Evolutionary conservation across 2,113 vertebrate genomes (phyloP), one percentile per base, ranked within the genome.

Genomic region (Pseudorasbora parva): DNA sequence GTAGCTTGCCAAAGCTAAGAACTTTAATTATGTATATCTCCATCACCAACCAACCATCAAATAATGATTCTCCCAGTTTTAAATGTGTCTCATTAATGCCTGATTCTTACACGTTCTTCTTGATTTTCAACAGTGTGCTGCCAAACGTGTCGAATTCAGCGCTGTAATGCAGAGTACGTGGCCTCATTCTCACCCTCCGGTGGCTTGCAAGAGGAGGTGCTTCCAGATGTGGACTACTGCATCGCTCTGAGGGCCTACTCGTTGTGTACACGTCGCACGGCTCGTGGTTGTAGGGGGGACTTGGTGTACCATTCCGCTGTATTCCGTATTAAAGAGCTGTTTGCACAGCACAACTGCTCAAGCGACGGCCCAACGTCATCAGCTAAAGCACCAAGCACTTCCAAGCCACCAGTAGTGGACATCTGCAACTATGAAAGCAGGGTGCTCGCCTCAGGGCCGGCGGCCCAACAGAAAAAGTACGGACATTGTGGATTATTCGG

Each of bases 401-500:
- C 90, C 10, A 85, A 91, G 2, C 95, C 94, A 0, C 88, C 76
- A 0, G 85, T 90, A 72, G 89, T 94, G 0, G 93, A 95, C 87
- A 86, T 92, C 21, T 95, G 95, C 76, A 89, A 93, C 90, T 95
- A 94, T 9, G 93, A 94, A 90, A 93, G 88, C 51, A 88, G 92
- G 10, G 88, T 82, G 1, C 89, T 92, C 1, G 33, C 83, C 73
- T 88, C 87, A 0, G 92, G 91, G 23, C 85, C 90, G 0, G 88
- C 71, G 0, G 87, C 88, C 0, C 91, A 89, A 81, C 94, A 91
- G 80, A 92, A 93, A 87, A 95, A 93, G 86, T 95, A 95, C 12
- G 94, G 93, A 68, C 95, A 95, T 89, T 96, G 95, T 88, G 95
- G 95, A 92, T 91, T 96, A 90, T 96, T 96, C 4, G 95, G 95